phyloP scores from a whole-genome alignment of 2,797 vertebrate species.

The Clarias laeviceps region DNA sequence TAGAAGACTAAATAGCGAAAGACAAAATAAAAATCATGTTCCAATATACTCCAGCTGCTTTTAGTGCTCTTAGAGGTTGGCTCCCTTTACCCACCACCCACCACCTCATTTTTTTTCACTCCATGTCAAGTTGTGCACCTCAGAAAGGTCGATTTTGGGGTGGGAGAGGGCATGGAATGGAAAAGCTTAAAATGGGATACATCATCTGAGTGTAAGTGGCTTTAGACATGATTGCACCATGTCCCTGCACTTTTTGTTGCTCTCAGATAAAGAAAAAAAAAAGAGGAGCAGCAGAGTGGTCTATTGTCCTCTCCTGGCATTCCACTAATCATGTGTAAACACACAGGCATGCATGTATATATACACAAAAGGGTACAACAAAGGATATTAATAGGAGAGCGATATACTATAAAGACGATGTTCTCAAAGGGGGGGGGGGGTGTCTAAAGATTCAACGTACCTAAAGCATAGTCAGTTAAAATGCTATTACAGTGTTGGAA shows the following conservation, averaged over 20 bases:
- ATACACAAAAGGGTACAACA: slow-evolving; percentile 9
- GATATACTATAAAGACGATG: background rate
- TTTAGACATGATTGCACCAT: slow-evolving; percentile 72
- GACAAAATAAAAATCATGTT: slow-evolving; percentile 68
- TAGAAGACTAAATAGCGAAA: slow-evolving; percentile 74
- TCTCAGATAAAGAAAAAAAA: slow-evolving; percentile 36
- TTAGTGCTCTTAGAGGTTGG: slow-evolving; percentile 69
- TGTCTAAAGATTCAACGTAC: background rate
- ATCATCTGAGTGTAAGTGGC: slow-evolving; percentile 71
- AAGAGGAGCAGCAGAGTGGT: slow-evolving; percentile 37
- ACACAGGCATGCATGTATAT: slow-evolving; percentile 48
- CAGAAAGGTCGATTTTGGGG: slow-evolving; percentile 77
- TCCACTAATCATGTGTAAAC: slow-evolving; percentile 58
- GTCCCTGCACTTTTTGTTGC: slow-evolving; percentile 62
- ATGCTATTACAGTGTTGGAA: background rate
- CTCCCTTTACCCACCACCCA: slow-evolving; percentile 58
- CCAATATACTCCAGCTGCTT: slow-evolving; percentile 78
- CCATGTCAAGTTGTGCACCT: slow-evolving; percentile 79
- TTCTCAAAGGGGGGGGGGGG: background rate
- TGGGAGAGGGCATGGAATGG: slow-evolving; percentile 41
- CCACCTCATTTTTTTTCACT: slow-evolving; percentile 67
- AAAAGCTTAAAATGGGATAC: slow-evolving; percentile 72
- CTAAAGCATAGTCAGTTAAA: background rate
- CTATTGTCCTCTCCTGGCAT: slow-evolving; percentile 31
- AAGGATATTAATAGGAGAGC: background rate